A percentile compares a stretch with the other conserved stretches of the same genome.
phyloP scores from a whole-genome alignment of 2,888 invertebrate genomes.

The Cyclophora punctaria region DNA sequence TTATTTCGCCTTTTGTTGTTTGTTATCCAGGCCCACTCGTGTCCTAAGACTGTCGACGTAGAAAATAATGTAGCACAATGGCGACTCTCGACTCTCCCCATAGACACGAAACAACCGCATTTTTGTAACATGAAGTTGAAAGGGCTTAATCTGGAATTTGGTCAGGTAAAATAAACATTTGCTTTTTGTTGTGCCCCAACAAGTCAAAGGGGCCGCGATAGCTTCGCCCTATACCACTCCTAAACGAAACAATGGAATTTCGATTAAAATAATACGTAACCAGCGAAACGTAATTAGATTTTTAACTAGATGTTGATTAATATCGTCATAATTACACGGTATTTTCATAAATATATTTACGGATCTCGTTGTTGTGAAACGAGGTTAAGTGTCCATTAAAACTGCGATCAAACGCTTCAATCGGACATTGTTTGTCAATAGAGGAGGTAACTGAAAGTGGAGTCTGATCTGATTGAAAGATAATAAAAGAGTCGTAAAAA shows the following conservation, averaged over 20 bases:
- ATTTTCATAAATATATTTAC: neutral
- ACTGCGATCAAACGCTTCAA: slow-evolving; percentile 38
- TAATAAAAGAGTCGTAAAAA: slow-evolving; percentile 65
- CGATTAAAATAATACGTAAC: slow-evolving; percentile 6
- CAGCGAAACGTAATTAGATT: slow-evolving; percentile 1
- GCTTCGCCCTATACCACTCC: slow-evolving; percentile 11
- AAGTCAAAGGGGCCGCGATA: slow-evolving; percentile 23
- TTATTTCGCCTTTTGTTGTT: slow-evolving; percentile 67
- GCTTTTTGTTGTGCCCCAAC: slow-evolving; percentile 40
- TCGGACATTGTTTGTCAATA: slow-evolving; percentile 45
- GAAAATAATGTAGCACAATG: slow-evolving; percentile 50
- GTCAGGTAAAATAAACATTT: slow-evolving; percentile 59
- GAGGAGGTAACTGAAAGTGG: slow-evolving; percentile 43
- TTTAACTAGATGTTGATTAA: slow-evolving; percentile 1
- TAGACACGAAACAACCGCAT: slow-evolving; percentile 54
- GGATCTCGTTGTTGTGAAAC: slow-evolving; percentile 6
- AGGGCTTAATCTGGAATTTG: slow-evolving; percentile 59
- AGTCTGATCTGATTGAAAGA: slow-evolving; percentile 50
- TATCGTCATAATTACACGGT: neutral
- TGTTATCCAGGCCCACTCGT: slow-evolving; percentile 52
- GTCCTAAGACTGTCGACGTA: slow-evolving; percentile 44
- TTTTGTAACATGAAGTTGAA: slow-evolving; percentile 57
- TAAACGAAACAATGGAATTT: slow-evolving; percentile 6
- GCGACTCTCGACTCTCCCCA: slow-evolving; percentile 36
- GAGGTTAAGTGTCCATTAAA: slow-evolving; percentile 20